Percentiles rank a stretch among this genome's conserved stretches.
These are phyloP conservation scores for Eupithecia centaureata DNA, from an alignment of 2,888 invertebrate genomes.

Conservation along the genomic window DNA sequence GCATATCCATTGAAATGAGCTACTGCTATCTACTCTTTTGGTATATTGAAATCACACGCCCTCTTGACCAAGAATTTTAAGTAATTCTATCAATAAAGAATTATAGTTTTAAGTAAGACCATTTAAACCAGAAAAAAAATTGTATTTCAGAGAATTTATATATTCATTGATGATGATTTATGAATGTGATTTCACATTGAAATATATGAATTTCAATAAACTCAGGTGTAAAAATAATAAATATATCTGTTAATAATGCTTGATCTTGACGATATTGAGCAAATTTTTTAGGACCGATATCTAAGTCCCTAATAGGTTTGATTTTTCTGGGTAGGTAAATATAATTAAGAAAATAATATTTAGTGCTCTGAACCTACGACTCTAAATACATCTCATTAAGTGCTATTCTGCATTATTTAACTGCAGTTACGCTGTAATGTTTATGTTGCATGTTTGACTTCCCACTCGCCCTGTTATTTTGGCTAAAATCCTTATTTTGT, in stretches of 20 bases:
- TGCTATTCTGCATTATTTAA: not conserved
- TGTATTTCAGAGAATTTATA: too few relatives aligned
- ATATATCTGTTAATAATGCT: too few relatives aligned
- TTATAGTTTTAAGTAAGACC: not conserved
- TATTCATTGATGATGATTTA: too few relatives aligned
- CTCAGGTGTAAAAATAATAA: not conserved
- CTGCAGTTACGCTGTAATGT: not conserved
- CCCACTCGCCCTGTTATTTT: slow-evolving; percentile 28
- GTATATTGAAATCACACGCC: not conserved
- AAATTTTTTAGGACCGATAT: not conserved
- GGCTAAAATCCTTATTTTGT: slow-evolving; percentile 39
- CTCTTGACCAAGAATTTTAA: not conserved
- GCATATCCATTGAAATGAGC: not conserved
- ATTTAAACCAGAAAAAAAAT: too few relatives aligned
- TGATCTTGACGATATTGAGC: not conserved
- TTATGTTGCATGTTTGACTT: not conserved
- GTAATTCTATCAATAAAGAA: not conserved
- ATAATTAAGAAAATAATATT: not conserved
- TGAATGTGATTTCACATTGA: too few relatives aligned
- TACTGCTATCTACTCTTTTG: not conserved
- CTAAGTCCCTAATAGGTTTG: not conserved
- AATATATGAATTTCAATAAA: not conserved
- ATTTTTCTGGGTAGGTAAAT: not conserved
- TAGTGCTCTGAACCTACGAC: not conserved
- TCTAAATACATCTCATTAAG: not conserved